Conservation (phyloP, 1,140 invertebrate genomes). For the Heliothis subflexa region DNA sequence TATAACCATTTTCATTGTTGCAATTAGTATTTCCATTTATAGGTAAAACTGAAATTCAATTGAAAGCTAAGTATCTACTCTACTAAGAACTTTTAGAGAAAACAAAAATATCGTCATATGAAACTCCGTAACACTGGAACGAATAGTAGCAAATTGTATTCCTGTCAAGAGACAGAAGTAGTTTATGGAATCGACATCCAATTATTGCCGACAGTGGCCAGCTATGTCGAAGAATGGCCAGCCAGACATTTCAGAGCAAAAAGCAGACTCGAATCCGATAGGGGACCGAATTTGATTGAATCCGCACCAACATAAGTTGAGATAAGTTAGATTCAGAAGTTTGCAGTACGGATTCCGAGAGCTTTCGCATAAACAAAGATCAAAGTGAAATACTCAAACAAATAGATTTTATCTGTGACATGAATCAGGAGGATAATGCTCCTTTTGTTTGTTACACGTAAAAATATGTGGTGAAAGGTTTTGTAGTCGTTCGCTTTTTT, state of each 20-base stretch:
- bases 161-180: slow-evolving; percentile 10
- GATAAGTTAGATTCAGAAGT: slow-evolving; percentile 42
- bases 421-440: slow-evolving; percentile 53
- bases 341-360: slow-evolving; percentile 31
- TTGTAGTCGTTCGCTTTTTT: slow-evolving; percentile 34
- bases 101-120: no score
- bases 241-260: slow-evolving; percentile 6
- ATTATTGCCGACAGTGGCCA: slow-evolving; percentile 13
- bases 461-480: slow-evolving; percentile 52
- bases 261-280: slow-evolving; percentile 13
- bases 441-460: slow-evolving; percentile 52
- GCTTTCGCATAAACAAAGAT: slow-evolving; percentile 50
- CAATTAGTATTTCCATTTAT: no score
- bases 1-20: no score
- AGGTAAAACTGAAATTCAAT: no score
- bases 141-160: slow-evolving; percentile 6
- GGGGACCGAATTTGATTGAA: slow-evolving; percentile 29
- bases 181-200: slow-evolving; percentile 24
- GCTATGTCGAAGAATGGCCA: background rate
- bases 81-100: no score
- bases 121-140: background rate
- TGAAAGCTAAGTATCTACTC: no score
- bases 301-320: slow-evolving; percentile 24
- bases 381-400: slow-evolving; percentile 49
- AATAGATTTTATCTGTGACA: slow-evolving; percentile 54